phyloP scores from a whole-genome alignment of 2,888 invertebrate species.

The Ophonus ardosiacus region DNA sequence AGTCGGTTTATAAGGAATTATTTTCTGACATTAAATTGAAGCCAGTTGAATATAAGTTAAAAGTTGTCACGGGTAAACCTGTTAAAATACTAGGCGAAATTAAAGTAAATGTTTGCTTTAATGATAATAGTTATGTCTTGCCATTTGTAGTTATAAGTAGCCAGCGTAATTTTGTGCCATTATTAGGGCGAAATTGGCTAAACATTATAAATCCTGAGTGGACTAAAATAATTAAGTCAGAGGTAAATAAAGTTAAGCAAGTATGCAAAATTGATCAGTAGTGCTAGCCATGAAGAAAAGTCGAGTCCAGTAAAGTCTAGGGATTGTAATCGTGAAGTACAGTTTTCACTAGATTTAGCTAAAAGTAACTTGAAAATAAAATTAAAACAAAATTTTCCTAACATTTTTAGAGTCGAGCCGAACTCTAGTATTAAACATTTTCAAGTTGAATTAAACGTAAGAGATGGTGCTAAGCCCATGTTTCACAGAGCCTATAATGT shows the following conservation, averaged over 20 bases:
- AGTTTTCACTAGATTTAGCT: background rate
- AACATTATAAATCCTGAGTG: slow-evolving; percentile 42
- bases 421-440: slow-evolving; percentile 13
- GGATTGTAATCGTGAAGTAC: background rate
- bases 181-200: slow-evolving; percentile 56
- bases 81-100: slow-evolving; percentile 42
- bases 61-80: slow-evolving; percentile 44
- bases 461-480: background rate
- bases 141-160: slow-evolving; percentile 14
- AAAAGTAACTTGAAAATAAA: background rate
- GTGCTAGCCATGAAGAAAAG: background rate
- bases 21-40: slow-evolving; percentile 24
- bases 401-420: background rate
- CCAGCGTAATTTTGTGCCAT: slow-evolving; percentile 35
- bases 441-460: background rate
- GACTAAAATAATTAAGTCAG: slow-evolving; percentile 17
- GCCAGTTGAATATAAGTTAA: slow-evolving; percentile 49
- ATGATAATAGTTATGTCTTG: slow-evolving; percentile 13
- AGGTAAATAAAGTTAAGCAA: background rate
- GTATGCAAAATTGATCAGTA: background rate
- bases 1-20: background rate
- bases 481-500: background rate
- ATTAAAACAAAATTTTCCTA: slow-evolving; percentile 1
- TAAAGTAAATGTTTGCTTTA: slow-evolving; percentile 26
- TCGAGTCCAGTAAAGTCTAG: background rate